Percentiles rank a stretch among this genome's conserved stretches.
These are phyloP conservation scores for Urechis unicinctus DNA, from an alignment of 2,888 invertebrate species.

Conservation along the genomic window DNA sequence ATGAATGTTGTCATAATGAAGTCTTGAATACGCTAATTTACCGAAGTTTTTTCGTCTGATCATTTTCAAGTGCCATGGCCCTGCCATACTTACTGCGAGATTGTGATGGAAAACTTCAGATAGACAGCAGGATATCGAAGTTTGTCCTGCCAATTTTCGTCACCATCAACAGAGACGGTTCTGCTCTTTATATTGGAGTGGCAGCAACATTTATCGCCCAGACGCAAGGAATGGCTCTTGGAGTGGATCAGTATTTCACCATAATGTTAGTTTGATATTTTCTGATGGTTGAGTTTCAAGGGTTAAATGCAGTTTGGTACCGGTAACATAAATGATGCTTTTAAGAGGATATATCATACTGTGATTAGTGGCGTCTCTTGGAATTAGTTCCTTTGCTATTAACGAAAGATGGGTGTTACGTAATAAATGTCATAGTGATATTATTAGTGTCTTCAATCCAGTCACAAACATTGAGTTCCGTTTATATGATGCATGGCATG, in stretches of 20 bases:
- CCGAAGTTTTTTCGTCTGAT: no score
- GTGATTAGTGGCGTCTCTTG: no score
- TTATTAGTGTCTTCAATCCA: no score
- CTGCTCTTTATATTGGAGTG: not conserved
- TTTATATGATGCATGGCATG: no score
- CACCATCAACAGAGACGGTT: not conserved
- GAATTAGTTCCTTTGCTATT: no score
- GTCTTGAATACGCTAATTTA: no score
- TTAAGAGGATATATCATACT: no score
- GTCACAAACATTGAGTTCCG: no score
- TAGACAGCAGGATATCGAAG: not conserved
- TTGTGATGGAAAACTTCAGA: not conserved
- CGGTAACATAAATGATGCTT: no score
- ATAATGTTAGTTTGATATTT: not conserved
- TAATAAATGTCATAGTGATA: no score
- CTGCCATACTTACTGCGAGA: not conserved
- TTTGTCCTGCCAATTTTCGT: not conserved
- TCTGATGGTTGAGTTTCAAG: not conserved
- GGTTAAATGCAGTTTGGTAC: not conserved
- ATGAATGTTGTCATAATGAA: no score
- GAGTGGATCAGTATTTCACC: not conserved
- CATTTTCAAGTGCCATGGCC: not conserved
- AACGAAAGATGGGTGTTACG: no score
- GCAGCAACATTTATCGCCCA: not conserved
- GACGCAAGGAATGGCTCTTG: not conserved